Base-by-base conservation (phyloP, 2,888 invertebrate species). In the Cephus nigrinus region DNA sequence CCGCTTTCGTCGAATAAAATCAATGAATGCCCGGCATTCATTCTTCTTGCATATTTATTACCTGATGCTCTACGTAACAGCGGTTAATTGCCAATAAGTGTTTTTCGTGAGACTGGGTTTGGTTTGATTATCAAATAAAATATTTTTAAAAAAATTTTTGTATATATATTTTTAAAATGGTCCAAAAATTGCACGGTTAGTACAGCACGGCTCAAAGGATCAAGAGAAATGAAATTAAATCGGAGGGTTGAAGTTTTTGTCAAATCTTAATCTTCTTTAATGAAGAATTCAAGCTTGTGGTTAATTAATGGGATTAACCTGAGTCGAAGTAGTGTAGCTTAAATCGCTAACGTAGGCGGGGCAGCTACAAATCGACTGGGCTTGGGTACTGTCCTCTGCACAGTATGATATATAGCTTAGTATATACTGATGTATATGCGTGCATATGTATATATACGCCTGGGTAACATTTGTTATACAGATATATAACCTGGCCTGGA, bases 11-110 rank as follows among this genome's bases (percentile, higher is more conserved):
- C 55, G 55, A 55, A 55, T 55, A 55, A 55, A 55, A 55, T 55
- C 55, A 23, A 55, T 71, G 71, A 71, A 71, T 71, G 71, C 71
- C 33, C 33, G 32, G 12, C 71, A 71, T 71, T 71, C 71, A 71
- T 71, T 71, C 71, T 33, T 5, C 4, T 12, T 33, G 71, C 71
- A 31, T 71, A 71, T 12, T 71, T 33, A 71, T 31, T 71, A 71
- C 71, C 71, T 71, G 71, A 71, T 12, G 71, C 9, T 32, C 9
- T 32, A 71, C 71, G 71, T 71, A 33, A 33, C 3, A 12, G 31
- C 31, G 4, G 12, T 71, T 71, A 23, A 71, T 31, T 33, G 31
- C 12, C n/a, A 11, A 31, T 12, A 9, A 71, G 31, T 71, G 12
- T 71, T 12, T 33, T 3, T 0, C 15, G 71, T 11, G 4, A 15